phyloP scores from a whole-genome alignment of 2,888 invertebrate species.

The Stictocephala bisonia region DNA sequence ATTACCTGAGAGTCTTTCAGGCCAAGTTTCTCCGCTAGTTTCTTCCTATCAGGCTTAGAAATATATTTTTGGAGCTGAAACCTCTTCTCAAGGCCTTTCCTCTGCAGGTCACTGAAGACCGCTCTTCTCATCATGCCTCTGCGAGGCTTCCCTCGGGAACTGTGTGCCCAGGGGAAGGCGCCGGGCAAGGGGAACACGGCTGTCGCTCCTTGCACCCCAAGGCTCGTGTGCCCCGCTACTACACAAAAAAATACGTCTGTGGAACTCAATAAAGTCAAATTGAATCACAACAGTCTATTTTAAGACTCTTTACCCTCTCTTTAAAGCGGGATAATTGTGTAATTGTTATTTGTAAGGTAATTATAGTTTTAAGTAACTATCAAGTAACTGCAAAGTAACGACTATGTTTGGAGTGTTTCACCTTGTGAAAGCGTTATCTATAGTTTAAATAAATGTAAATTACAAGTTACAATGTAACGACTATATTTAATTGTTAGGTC shows the following conservation, averaged over 20 bases:
- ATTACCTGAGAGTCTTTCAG: slow-evolving; percentile 97
- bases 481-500: too few relatives aligned
- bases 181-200: slow-evolving; percentile 65
- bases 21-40: slow-evolving; percentile 94
- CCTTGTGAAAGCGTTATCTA: too few relatives aligned
- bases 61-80: slow-evolving; percentile 99
- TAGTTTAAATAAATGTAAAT: too few relatives aligned
- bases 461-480: too few relatives aligned
- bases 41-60: slow-evolving; percentile 97
- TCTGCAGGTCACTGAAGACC: slow-evolving; percentile 95
- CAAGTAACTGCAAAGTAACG: too few relatives aligned
- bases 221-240: slow-evolving; percentile 55
- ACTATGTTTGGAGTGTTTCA: too few relatives aligned
- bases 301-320: too few relatives aligned
- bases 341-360: too few relatives aligned
- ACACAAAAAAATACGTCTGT: neutral
- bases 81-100: slow-evolving; percentile 94
- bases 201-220: slow-evolving; percentile 62
- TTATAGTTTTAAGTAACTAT: too few relatives aligned
- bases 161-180: slow-evolving; percentile 90
- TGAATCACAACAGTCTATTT: slow-evolving; percentile 15
- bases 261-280: slow-evolving; percentile 13
- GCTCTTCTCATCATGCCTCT: slow-evolving; percentile 97
- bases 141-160: slow-evolving; percentile 91
- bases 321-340: too few relatives aligned